Conservation (phyloP, 2,113 vertebrate genomes). For the Protobothrops flavoviridis region DNA sequence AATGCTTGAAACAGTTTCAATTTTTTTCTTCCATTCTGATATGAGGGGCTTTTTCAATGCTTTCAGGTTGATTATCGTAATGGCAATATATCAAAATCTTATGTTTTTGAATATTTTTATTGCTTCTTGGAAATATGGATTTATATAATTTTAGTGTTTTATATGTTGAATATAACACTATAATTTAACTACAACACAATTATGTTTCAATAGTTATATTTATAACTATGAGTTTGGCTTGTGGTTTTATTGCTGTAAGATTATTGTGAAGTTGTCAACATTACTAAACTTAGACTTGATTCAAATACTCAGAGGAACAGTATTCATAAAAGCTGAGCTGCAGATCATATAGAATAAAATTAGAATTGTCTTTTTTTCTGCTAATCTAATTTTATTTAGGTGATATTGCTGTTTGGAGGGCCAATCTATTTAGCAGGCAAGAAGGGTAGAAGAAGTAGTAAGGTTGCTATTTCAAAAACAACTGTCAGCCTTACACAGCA, state of each 20-base stretch:
- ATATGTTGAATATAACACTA: constrained; percentile 18
- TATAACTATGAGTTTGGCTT: constrained; percentile 27
- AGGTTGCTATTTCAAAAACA: background rate
- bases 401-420: background rate
- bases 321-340: background rate
- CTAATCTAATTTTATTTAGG: background rate
- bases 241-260: constrained; percentile 4
- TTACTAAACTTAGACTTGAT: background rate
- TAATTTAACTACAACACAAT: background rate
- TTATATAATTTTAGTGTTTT: constrained; percentile 18
- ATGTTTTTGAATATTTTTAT: constrained; percentile 4
- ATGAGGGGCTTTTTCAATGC: background rate
- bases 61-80: background rate
- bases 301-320: background rate
- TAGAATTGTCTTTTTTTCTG: background rate
- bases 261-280: background rate
- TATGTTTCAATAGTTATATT: background rate
- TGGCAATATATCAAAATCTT: background rate
- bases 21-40: background rate
- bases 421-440: background rate
- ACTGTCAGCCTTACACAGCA: background rate
- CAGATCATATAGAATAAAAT: background rate
- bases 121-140: background rate
- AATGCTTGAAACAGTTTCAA: background rate
- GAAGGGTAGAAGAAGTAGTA: background rate